Base-by-base conservation (phyloP, 2,888 invertebrate genomes). In the Hyles lineata region DNA sequence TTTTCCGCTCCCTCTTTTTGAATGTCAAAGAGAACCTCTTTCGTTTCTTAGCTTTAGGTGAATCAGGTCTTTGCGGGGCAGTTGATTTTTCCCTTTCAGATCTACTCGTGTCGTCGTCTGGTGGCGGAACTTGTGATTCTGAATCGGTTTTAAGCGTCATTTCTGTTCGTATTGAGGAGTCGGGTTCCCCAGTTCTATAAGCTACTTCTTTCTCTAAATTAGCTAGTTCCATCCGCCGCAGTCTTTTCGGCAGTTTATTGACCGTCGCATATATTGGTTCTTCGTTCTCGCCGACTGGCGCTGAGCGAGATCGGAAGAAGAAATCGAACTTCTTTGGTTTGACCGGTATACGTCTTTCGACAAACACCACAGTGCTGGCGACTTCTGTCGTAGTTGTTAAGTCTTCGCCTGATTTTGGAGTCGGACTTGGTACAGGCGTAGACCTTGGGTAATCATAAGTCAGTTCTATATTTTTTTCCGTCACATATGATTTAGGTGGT, bases 241-340 rank as follows among this genome's bases (percentile, higher is more conserved):
- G 81, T 77, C 95, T 92, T 80, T 95, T 95, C 8, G 95, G 95
- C 52, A 95, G 80, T 83, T 95, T 95, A 78, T 95, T 95, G 0
- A 95, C 95, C 9, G 95, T 95, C 0, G 95, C 95, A 76, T 95
- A 95, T 74, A 95, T 94, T 2, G 95, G 95, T 78, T 95, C 95
- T 75, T 94, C 95, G 74, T 89, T 88, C 59, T 94, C 92, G 11
- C 95, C 95, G 0, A 94, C 95, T 0, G 95, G 95, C 4, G 95
- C 95, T n/a, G 95, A 95, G 72, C 95, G 83, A 58, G 95, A 94
- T 83, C 95, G 83, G 80, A 92, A 94, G 81, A 95, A 94, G 81
- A 95, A 93, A 73, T 94, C 93, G 75, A 93, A 93, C 78, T 91
- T 95, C 81, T 91, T 94, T 25, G 92, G 92, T 77, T 92, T 92